Evolutionary conservation across 2,888 invertebrate genomes (phyloP), one percentile per base, ranked within the genome.

Genomic region (Lacanobia wlatinum): DNA sequence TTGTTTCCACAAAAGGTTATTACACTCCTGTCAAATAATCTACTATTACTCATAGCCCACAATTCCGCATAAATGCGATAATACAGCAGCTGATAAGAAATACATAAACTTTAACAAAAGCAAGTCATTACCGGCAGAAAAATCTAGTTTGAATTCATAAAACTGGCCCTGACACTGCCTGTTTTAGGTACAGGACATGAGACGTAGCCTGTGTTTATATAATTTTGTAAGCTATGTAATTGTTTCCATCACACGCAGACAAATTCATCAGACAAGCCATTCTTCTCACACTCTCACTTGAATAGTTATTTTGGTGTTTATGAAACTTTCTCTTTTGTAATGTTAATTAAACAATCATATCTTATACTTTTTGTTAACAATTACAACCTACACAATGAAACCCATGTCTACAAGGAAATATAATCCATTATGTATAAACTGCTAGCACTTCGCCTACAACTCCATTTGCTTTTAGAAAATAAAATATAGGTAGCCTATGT

Each of bases 1-100:
- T 48, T 58, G 38, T 56, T 63, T 64, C 18, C 40, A 73, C 52
- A 40, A 75, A 64, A 67, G 80, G 65, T 81, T 77, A 81, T 69
- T 81, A 76, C 62, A 72, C 78, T 66, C 46, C 63, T 63, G 59
- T 60, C 63, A 73, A 77, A 80, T 80, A 75, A 77, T 81, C 63
- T 81, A 60, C 73, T 61, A 34, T 76, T 76, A 70, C 60, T 69
- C 62, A 81, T 75, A 71, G 52, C 48, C 60, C 50, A 63, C 63
- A 55, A 67, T 75, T 65, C 55, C 21, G 12, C 40, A 56, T 50
- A 68, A 70, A 67, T 60, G 34, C 21, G 64, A 74, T 82, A 75
- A 76, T 76, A 64, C 34, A 40, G 55, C 55, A 66, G n/a, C 62
- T 81, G 82, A 80, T 81, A 80, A 78, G 59, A 66, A 73, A 70